phyloP scores from a whole-genome alignment of 2,113 vertebrate species.

The Heterochromis multidens region DNA sequence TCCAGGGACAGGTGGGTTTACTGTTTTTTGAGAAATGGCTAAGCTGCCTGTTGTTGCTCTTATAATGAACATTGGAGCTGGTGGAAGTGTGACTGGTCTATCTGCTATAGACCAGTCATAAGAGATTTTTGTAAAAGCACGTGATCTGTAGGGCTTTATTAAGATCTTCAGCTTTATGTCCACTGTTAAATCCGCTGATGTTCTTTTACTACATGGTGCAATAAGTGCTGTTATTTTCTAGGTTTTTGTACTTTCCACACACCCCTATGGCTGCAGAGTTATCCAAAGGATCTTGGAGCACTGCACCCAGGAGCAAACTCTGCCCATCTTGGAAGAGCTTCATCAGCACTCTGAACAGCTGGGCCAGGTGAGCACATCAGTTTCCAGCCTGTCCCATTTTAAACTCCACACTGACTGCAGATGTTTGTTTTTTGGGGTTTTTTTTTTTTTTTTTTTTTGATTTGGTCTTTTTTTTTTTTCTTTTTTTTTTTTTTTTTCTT shows the following conservation, averaged over 20 bases:
- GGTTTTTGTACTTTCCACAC: slow-evolving; percentile 96
- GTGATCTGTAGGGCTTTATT: not conserved
- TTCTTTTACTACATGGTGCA: not conserved
- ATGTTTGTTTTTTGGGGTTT: not conserved
- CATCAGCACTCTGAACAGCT: slow-evolving; percentile 95
- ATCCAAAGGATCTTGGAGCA: slow-evolving; percentile 96
- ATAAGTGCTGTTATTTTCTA: slow-evolving; percentile 38
- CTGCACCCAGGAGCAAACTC: slow-evolving; percentile 93
- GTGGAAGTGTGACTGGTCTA: too few relatives aligned
- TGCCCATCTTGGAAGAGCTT: slow-evolving; percentile 90
- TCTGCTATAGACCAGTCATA: not conserved
- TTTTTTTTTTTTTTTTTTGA: not conserved
- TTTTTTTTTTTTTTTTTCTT: too few relatives aligned
- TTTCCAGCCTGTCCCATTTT: not conserved
- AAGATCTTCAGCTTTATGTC: not conserved
- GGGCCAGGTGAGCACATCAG: slow-evolving; percentile 82
- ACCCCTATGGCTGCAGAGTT: slow-evolving; percentile 95
- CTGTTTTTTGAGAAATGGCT: not conserved
- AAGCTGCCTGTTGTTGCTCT: not conserved
- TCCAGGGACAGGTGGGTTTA: slow-evolving; percentile 89
- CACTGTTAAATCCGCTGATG: not conserved
- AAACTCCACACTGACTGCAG: not conserved
- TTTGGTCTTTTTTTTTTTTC: too few relatives aligned
- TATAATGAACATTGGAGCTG: not conserved
- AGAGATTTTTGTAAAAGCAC: not conserved